A percentile compares a stretch with the other conserved stretches of the same genome.
Conservation (phyloP, 2,888 invertebrate genomes). For the Andrena marginata region DNA sequence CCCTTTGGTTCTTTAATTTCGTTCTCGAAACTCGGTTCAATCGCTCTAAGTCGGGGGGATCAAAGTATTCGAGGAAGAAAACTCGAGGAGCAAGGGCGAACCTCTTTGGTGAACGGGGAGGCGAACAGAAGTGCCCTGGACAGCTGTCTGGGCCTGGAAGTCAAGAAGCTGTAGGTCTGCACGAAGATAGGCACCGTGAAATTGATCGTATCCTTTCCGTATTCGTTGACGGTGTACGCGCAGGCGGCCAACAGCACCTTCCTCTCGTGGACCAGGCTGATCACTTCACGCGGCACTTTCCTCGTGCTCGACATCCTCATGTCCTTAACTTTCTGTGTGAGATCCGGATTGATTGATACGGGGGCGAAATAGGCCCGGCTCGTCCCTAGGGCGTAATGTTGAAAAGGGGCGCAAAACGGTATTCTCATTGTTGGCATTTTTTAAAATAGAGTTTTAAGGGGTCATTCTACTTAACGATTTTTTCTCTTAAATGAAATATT, state of each 20-base stretch:
- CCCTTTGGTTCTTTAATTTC: not conserved
- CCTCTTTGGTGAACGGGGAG: slow-evolving; percentile 90
- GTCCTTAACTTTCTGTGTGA: slow-evolving; percentile 27
- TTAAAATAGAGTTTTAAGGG: no score
- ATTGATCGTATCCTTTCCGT: slow-evolving; percentile 87
- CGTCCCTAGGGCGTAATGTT: no score
- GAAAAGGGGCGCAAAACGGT: no score
- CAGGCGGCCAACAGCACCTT: slow-evolving; percentile 88
- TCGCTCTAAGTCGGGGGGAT: not conserved
- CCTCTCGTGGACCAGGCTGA: slow-evolving; percentile 86
- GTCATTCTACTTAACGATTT: no score
- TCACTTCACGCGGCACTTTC: slow-evolving; percentile 83
- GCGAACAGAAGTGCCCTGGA: slow-evolving; percentile 94
- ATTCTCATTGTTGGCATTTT: no score
- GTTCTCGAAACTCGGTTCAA: not conserved
- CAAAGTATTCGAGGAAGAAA: no score
- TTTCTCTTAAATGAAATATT: no score
- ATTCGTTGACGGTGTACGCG: slow-evolving; percentile 87
- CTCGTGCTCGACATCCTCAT: slow-evolving; percentile 74
- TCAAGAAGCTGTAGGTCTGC: slow-evolving; percentile 92
- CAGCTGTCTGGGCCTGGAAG: slow-evolving; percentile 92
- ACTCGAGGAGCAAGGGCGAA: slow-evolving; percentile 67
- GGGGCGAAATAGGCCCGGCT: no score
- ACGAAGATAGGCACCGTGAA: slow-evolving; percentile 92
- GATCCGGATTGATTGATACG: not conserved